A percentile compares a stretch with the other conserved stretches of the same genome.
Conservation (phyloP, 2,113 vertebrate genomes). For the Chrysochloris asiatica region DNA sequence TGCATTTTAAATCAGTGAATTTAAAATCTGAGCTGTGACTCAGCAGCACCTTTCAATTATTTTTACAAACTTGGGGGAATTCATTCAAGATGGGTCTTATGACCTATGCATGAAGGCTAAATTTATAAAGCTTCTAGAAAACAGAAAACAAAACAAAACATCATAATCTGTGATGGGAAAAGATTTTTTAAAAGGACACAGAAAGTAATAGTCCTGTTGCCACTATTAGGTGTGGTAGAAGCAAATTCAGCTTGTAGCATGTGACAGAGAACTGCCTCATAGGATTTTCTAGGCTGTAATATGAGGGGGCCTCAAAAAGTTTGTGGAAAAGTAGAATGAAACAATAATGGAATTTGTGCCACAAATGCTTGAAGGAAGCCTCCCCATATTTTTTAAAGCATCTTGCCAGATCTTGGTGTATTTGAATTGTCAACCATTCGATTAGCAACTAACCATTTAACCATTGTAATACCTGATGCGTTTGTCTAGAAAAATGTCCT, state of each 20-base stretch:
- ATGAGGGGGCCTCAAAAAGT: no score
- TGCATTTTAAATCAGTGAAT: constrained; percentile 36
- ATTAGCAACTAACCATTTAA: background rate
- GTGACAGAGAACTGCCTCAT: background rate
- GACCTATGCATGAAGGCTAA: constrained; percentile 11
- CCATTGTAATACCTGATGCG: background rate
- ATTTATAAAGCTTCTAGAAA: constrained; percentile 25
- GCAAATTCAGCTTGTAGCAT: background rate
- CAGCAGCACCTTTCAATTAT: constrained; percentile 14
- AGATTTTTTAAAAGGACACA: constrained; percentile 19
- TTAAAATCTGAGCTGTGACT: constrained; percentile 31
- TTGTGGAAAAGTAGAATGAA: no score
- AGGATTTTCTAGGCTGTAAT: background rate
- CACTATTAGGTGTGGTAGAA: background rate
- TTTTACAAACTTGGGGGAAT: constrained; percentile 39
- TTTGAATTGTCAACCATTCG: background rate
- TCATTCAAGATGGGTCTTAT: constrained; percentile 35
- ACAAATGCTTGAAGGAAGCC: no score
- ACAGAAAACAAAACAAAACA: no score
- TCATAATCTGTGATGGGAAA: background rate
- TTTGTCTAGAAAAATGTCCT: no score
- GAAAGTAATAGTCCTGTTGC: background rate
- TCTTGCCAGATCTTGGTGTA: no score
- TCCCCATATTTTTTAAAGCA: no score
- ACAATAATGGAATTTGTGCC: no score